Base-by-base conservation (phyloP, 2,113 vertebrate genomes). In the Micronisus gabar region DNA sequence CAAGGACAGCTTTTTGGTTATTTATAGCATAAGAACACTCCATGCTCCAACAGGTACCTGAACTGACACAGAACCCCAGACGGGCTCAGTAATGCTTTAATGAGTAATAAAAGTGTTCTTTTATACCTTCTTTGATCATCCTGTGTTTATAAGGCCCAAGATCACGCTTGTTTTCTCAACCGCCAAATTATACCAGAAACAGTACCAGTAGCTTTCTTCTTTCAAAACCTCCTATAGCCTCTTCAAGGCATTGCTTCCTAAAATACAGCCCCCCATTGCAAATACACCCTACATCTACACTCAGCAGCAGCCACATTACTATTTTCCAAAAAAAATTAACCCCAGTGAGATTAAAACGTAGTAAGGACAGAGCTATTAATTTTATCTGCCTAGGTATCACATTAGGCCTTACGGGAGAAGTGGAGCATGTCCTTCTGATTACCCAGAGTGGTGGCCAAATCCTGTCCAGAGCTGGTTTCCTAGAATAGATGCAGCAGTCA, bases 11-110 rank as follows among this genome's bases (percentile, higher is more conserved):
- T 11, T 36, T 15, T 17, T 19, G 63, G 56, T 30, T 30, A 34
- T 13, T 68, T 20, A 14, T 20, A 61, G 40, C 29, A 1, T 18
- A 29, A 62, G 58, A 43, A 7, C 19, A 5, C 1, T 0, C 65
- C 15, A 4, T 3, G 32, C 43, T 58, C 27, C 50, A 19, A 18
- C 4, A 20, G 38, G 40, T 11, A 7, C 71, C n/a, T 13, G n/a
- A 38, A 30, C n/a, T 4, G 0, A 43, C 5, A 5, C 41, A 43
- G 66, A 79, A 18, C 25, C 50, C 65, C 56, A 36, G 30, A 22
- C 1, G 3, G 52, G 15, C 61, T 52, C 13, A 6, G 21, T 5
- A 29, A 45, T 4, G 81, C 43, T 59, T 52, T 45, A 45, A 25
- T 8, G 27, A 38, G 43, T 10, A 52, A 38, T 25, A 36, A 22